These are phyloP conservation scores for Hymenochirus boettgeri DNA, from an alignment of 2,113 vertebrate genomes.

Conservation along the genomic window DNA sequence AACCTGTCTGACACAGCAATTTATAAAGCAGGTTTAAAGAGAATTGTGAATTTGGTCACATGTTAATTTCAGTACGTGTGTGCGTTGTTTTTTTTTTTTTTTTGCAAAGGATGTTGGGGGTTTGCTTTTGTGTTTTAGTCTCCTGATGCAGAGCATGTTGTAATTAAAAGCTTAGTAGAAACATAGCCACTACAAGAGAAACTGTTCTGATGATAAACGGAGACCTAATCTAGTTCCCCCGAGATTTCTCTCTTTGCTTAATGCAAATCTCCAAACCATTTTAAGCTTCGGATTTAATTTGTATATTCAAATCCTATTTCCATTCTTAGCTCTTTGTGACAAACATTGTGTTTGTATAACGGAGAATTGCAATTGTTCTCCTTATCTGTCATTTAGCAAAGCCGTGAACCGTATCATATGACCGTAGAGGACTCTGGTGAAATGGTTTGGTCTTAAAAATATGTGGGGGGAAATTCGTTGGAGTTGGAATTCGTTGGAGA, in stretches of 20 bases:
- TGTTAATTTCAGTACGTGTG: no score
- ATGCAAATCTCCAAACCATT: constrained; percentile 34
- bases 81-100: no score
- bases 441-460: no score
- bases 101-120: no score
- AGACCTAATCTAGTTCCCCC: constrained; percentile 29
- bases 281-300: constrained; percentile 26
- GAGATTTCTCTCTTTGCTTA: constrained; percentile 16
- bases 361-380: constrained; percentile 9
- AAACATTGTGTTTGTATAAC: constrained; percentile 20
- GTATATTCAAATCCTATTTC: constrained; percentile 40
- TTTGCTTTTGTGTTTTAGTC: background rate
- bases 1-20: no score
- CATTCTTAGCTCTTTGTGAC: constrained; percentile 35
- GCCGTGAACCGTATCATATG: background rate
- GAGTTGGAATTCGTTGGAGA: no score
- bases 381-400: constrained; percentile 22
- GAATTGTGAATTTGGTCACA: no score
- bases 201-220: constrained; percentile 26
- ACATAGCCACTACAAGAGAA: constrained; percentile 30
- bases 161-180: constrained; percentile 21
- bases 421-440: background rate
- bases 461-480: no score
- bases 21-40: no score
- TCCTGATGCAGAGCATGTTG: background rate